A percentile compares a stretch with the other conserved stretches of the same genome.
Evolutionary conservation across 2,113 vertebrate species (phyloP).

Genomic region (Maccullochella peelii): DNA sequence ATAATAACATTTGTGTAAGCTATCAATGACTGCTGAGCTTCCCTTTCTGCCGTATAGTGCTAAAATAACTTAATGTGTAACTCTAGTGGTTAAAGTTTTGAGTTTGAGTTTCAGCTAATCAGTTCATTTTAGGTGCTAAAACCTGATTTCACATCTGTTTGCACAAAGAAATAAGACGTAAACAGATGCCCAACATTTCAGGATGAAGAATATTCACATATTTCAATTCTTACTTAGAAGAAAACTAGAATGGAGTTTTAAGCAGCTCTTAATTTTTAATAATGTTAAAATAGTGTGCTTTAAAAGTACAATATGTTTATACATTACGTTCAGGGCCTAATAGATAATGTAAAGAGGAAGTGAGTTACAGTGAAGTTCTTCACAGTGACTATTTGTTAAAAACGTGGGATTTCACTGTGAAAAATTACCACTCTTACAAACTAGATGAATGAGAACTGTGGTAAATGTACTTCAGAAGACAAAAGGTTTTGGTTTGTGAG

Average conservation of each 20-base stretch:
- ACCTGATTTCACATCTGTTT: not conserved
- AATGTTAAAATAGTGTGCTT: not conserved
- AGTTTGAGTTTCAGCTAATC: not conserved
- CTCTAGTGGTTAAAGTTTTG: not conserved
- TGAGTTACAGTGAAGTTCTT: conserved; percentile 17
- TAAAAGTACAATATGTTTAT: not conserved
- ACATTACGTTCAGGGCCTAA: not conserved
- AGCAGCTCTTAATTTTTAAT: not conserved
- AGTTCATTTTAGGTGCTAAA: not conserved
- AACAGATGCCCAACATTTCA: not conserved
- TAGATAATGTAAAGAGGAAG: conserved; percentile 56
- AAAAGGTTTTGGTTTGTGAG: conserved; percentile 36
- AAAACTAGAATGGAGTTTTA: not conserved
- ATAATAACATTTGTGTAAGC: not conserved
- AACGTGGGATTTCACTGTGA: conserved; percentile 46
- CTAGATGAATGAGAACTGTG: conserved; percentile 51
- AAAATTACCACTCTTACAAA: conserved; percentile 35
- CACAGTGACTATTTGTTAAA: conserved; percentile 30
- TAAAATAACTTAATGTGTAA: not conserved
- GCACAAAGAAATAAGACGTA: not conserved
- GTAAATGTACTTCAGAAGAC: conserved; percentile 36
- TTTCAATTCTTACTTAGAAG: not conserved
- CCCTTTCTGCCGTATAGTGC: not conserved
- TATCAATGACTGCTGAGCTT: not conserved
- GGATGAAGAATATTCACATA: not conserved